Evolutionary conservation across 2,113 vertebrate species (phyloP).

Genomic region (Hypomesus transpacificus): DNA sequence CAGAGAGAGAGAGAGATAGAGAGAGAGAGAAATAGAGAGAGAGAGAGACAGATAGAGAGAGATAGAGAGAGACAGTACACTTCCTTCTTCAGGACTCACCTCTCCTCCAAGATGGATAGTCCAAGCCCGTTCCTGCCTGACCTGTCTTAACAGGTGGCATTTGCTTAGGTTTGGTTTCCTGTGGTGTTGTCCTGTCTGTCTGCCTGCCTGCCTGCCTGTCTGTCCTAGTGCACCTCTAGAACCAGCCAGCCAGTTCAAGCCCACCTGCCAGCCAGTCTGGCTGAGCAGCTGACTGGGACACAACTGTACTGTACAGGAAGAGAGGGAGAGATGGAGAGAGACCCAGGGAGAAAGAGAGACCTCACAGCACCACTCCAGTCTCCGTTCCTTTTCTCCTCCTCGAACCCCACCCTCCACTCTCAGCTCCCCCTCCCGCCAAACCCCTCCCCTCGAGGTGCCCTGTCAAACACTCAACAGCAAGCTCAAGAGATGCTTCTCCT

Average conservation of each 20-base stretch:
- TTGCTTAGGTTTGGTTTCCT: too few species aligned
- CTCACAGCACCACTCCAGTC: conserved; percentile 55
- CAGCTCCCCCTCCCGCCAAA: conserved; percentile 36
- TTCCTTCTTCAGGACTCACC: too few species aligned
- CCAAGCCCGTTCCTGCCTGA: too few species aligned
- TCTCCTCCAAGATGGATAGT: too few species aligned
- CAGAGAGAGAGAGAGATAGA: not conserved
- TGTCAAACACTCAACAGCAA: not conserved
- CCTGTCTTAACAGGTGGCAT: too few species aligned
- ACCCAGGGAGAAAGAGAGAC: conserved; percentile 32
- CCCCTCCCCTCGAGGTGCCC: not conserved
- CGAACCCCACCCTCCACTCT: conserved; percentile 27
- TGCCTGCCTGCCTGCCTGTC: conserved; percentile 10
- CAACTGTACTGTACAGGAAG: conserved; percentile 28
- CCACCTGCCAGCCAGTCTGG: conserved; percentile 19
- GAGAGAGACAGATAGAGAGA: not conserved
- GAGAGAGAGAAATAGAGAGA: not conserved
- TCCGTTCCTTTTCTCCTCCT: conserved; percentile 16
- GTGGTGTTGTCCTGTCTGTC: not conserved
- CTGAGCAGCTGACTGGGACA: conserved; percentile 27
- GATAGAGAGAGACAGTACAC: not conserved
- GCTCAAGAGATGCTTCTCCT: not conserved
- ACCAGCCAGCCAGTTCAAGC: conserved; percentile 24
- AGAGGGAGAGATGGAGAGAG: conserved; percentile 39
- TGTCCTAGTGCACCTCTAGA: conserved; percentile 13